phyloP scores from a whole-genome alignment of 1,140 invertebrate species.

The Drosophila sulfurigaster region DNA sequence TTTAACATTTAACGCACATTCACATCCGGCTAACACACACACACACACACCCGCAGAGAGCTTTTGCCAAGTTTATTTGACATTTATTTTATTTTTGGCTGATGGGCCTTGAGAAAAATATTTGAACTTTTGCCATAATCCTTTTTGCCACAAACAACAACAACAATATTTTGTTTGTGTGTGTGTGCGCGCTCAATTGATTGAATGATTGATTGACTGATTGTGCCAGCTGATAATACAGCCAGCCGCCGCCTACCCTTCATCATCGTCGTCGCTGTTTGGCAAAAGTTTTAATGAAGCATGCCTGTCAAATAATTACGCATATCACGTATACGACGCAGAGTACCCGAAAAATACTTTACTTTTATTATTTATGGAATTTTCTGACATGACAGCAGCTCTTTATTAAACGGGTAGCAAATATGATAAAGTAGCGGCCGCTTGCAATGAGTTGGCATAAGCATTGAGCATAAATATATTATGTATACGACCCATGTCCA shows the following conservation, averaged over 20 bases:
- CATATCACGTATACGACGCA: slow-evolving; percentile 43
- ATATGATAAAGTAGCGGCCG: not conserved
- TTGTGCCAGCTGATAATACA: slow-evolving; percentile 46
- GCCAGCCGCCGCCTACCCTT: not conserved
- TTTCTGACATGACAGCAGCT: not conserved
- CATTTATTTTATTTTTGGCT: slow-evolving; percentile 70
- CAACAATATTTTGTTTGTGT: slow-evolving; percentile 37
- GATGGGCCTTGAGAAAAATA: slow-evolving; percentile 29
- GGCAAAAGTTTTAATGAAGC: slow-evolving; percentile 55
- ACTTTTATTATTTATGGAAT: slow-evolving; percentile 5
- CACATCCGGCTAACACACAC: slow-evolving; percentile 51
- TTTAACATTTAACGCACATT: slow-evolving; percentile 60
- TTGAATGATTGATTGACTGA: slow-evolving; percentile 71
- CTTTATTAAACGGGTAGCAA: not conserved
- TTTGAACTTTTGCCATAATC: slow-evolving; percentile 69
- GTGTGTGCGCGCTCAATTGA: slow-evolving; percentile 56
- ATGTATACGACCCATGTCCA: not conserved
- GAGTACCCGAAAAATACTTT: not conserved
- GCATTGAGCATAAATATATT: slow-evolving; percentile 1
- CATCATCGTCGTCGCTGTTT: not conserved
- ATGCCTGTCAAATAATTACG: slow-evolving; percentile 47
- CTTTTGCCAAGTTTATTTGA: slow-evolving; percentile 69
- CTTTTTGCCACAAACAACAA: slow-evolving; percentile 44
- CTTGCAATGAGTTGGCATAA: slow-evolving; percentile 2
- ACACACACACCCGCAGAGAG: slow-evolving; percentile 18